Base-by-base conservation (phyloP, 2,888 invertebrate species). In the Drosophila ezoana region DNA sequence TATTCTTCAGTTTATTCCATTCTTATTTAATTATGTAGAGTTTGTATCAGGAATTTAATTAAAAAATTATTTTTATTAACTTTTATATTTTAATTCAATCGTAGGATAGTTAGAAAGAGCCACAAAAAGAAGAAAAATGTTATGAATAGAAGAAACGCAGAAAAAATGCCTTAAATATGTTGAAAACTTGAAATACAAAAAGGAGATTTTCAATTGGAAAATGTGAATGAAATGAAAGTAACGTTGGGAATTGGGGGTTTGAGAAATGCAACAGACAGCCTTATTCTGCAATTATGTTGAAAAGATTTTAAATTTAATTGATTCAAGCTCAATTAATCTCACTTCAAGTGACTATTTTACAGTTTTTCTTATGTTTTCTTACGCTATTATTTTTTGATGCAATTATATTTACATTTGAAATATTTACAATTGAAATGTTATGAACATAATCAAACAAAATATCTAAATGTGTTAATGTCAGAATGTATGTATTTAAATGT, bases 71-170 rank as follows among this genome's bases (percentile, higher is more conserved):
- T 37, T 37, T 37, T 2, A 37, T 13, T n/a, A n/a, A 37, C 5
- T 11, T 9, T 14, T 10, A 1, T n/a, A 28, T 43, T 4, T 18
- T 14, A 49, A 32, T 37, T 44, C 1, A 18, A 41, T 35, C 35
- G 18, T 38, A 20, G 62, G 49, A 59, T 44, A 14, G 62, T 62
- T 62, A 32, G 43, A 63, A 32, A 11, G 59, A 43, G n/a, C n/a
- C 13, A 28, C 28, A 32, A 9, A 20, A 5, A 14, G 6, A 10
- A 13, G 18, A 10, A 6, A 16, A 32, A 1, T 18, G 28, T 9
- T 45, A 16, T 10, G 16, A 32, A 20, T 3, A 45, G 13, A 2
- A 8, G 28, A 28, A 33, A 4, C 6, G 11, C 37, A 10, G 14
- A 5, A 28, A n/a, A 38, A 37, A 38, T 37, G 11, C 3, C 14